phyloP scores from a whole-genome alignment of 2,113 vertebrate species.

The Solea senegalensis region DNA sequence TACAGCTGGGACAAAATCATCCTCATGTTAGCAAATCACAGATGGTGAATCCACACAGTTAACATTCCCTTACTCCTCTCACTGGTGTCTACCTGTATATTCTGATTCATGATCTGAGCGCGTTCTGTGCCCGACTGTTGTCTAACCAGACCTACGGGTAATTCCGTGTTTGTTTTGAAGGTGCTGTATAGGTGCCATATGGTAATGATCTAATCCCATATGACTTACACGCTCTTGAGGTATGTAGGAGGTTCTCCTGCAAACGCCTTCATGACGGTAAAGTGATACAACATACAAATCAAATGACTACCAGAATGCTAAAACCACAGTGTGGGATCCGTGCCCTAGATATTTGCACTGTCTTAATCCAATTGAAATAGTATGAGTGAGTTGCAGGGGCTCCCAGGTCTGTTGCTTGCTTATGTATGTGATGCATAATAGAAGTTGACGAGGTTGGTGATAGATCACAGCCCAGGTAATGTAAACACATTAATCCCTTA shows the following conservation, averaged over 20 bases:
- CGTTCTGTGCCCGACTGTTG: constrained; percentile 9
- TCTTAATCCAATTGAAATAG: constrained; percentile 76
- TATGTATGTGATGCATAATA: constrained; percentile 78
- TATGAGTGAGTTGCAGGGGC: constrained; percentile 74
- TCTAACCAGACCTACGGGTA: constrained; percentile 34
- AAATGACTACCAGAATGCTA: constrained; percentile 69
- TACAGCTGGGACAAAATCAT: constrained; percentile 46
- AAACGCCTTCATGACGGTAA: constrained; percentile 56
- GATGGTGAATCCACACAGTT: constrained; percentile 44
- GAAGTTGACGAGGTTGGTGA: constrained; percentile 81
- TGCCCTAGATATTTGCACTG: constrained; percentile 66
- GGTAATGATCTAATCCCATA: constrained; percentile 45
- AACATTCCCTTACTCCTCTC: constrained; percentile 27
- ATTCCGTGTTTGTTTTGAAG: constrained; percentile 48
- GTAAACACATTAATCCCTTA: constrained; percentile 81
- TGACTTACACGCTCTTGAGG: constrained; percentile 49
- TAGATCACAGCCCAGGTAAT: constrained; percentile 82
- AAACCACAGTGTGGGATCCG: constrained; percentile 68
- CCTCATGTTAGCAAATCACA: constrained; percentile 34
- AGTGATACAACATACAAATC: constrained; percentile 69
- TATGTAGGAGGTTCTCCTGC: constrained; percentile 54
- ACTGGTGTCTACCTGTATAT: constrained; percentile 34
- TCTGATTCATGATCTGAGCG: constrained; percentile 47
- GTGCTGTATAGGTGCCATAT: constrained; percentile 57
- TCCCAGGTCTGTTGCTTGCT: constrained; percentile 69